A percentile compares a stretch with the other conserved stretches of the same genome.
Evolutionary conservation across 2,113 vertebrate genomes (phyloP).

Genomic region (Spea multiplicata): DNA sequence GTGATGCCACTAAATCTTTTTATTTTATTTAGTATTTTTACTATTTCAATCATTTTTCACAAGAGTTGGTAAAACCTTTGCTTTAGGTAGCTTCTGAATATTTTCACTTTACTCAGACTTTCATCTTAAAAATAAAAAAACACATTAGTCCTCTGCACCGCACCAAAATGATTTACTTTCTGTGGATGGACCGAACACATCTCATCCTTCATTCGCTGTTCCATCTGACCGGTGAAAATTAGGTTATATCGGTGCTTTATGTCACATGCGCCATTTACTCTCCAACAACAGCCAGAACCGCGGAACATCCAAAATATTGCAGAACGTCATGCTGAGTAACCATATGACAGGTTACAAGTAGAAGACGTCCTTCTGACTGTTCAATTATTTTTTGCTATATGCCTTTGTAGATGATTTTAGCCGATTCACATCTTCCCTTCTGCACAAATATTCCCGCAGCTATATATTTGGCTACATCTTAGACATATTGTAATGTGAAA

Average conservation of each 20-base stretch:
- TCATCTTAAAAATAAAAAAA: too few relatives aligned
- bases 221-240: conserved; percentile 8
- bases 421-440: too few relatives aligned
- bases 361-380: neutral
- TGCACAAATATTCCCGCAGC: too few relatives aligned
- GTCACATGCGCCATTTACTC: conserved; percentile 30
- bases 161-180: conserved; percentile 28
- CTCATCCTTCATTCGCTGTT: conserved; percentile 28
- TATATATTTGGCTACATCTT: too few relatives aligned
- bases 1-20: too few relatives aligned
- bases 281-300: conserved; percentile 23
- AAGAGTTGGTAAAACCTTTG: too few relatives aligned
- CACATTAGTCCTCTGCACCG: neutral
- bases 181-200: conserved; percentile 7
- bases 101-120: too few relatives aligned
- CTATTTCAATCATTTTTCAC: too few relatives aligned
- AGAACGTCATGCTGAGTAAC: conserved; percentile 1
- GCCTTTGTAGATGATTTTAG: neutral
- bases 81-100: too few relatives aligned
- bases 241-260: conserved; percentile 16
- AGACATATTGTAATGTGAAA: too few relatives aligned
- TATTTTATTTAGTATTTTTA: too few relatives aligned
- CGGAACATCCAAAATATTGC: conserved; percentile 9
- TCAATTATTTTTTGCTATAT: neutral
- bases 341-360: neutral